Percentiles rank a stretch among this genome's conserved stretches.
phyloP scores from a whole-genome alignment of 2,113 vertebrate species.

The Pholis gunnellus region DNA sequence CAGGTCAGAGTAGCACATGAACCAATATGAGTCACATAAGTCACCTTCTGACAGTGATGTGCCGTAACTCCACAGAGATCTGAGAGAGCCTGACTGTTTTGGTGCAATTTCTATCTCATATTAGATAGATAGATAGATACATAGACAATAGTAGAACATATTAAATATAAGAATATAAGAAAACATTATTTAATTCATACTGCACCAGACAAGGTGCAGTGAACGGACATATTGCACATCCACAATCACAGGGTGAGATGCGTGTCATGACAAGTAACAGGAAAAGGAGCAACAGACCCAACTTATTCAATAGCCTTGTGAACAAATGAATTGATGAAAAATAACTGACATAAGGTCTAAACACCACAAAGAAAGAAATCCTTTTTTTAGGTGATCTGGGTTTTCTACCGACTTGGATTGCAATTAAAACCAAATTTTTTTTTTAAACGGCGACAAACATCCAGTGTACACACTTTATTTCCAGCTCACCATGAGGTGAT shows the following conservation, averaged over 20 bases:
- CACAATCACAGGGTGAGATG: not conserved
- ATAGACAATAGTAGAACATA: too few species aligned
- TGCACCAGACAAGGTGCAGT: not conserved
- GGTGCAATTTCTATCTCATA: not conserved
- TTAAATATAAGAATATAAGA: too few species aligned
- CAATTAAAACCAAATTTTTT: not conserved
- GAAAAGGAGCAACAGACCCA: not conserved
- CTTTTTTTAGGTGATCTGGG: not conserved
- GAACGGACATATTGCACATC: not conserved
- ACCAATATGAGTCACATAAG: constrained; percentile 24
- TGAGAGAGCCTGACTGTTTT: not conserved
- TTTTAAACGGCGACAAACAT: not conserved
- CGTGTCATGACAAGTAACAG: not conserved
- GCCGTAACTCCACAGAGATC: not conserved
- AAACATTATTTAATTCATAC: too few species aligned
- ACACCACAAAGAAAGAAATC: not conserved
- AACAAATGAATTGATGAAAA: not conserved
- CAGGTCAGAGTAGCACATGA: constrained; percentile 18
- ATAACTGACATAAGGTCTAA: not conserved
- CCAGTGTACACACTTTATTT: not conserved
- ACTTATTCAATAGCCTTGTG: not conserved
- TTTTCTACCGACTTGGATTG: not conserved
- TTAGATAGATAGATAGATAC: too few species aligned
- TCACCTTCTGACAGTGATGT: constrained; percentile 1
- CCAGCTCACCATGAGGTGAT: not conserved